Conservation (phyloP, 2,113 vertebrate genomes). For the Pachypanchax playfairii region DNA sequence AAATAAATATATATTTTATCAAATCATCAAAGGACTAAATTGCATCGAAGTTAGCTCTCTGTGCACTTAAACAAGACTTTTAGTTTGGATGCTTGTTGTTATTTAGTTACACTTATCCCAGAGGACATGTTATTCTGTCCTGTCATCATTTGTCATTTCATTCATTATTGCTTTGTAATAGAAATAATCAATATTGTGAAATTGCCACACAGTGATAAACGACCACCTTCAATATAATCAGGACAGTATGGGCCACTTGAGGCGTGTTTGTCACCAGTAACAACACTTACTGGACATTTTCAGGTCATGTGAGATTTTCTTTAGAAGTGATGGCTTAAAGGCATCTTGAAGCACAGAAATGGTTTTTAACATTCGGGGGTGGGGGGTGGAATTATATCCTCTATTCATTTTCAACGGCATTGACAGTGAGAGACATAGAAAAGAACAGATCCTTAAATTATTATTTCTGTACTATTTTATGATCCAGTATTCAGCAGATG, state of each 20-base stretch:
- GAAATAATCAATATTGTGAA: constrained; percentile 24
- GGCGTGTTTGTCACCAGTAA: constrained; percentile 11
- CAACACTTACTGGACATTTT: constrained; percentile 13
- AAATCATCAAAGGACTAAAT: too few species aligned
- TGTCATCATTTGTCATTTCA: neutral
- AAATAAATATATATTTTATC: too few species aligned
- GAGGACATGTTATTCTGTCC: too few species aligned
- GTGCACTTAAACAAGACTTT: too few species aligned
- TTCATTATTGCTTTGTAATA: constrained; percentile 12
- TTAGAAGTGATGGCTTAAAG: neutral
- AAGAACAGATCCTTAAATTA: constrained; percentile 43
- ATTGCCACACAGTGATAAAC: constrained; percentile 19
- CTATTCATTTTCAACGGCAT: constrained; percentile 5
- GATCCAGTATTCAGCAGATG: constrained; percentile 57
- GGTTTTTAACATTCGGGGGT: constrained; percentile 6
- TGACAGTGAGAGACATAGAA: constrained; percentile 15
- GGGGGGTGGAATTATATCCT: neutral
- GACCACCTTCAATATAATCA: neutral
- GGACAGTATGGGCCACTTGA: constrained; percentile 12
- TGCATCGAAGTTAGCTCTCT: too few species aligned
- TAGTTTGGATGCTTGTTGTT: too few species aligned
- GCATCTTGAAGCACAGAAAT: neutral
- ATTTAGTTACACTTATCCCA: neutral
- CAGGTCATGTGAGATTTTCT: constrained; percentile 29
- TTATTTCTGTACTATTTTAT: constrained; percentile 29